phyloP scores from a whole-genome alignment of 2,113 vertebrate genomes.

The Platysteira castanea region DNA sequence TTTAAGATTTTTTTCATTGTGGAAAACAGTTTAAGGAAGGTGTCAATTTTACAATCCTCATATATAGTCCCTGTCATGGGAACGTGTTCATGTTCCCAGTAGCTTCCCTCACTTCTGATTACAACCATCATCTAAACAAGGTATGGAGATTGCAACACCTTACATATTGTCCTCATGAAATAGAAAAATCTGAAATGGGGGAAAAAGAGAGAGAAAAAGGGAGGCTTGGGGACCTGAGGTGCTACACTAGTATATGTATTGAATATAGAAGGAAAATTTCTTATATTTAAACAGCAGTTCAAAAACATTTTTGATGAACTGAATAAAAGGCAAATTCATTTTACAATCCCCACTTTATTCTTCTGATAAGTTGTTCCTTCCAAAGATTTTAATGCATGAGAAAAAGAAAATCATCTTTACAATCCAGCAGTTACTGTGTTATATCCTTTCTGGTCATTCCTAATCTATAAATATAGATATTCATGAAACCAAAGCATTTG shows the following conservation, averaged over 20 bases:
- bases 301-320: neutral
- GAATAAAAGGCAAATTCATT: neutral
- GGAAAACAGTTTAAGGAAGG: slow-evolving; percentile 50
- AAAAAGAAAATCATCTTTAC: neutral
- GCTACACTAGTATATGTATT: neutral
- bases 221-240: neutral
- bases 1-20: neutral
- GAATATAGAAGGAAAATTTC: neutral
- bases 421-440: neutral
- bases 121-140: neutral
- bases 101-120: slow-evolving; percentile 2
- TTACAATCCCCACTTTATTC: neutral
- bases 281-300: neutral
- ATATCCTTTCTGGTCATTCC: neutral
- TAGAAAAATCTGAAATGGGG: neutral
- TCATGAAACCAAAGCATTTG: neutral
- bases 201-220: neutral
- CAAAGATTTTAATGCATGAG: neutral
- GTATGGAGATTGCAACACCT: neutral
- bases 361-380: neutral
- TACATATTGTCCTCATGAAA: neutral
- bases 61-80: slow-evolving; percentile 17
- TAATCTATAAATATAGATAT: neutral
- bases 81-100: slow-evolving; percentile 11
- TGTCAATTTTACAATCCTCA: slow-evolving; percentile 15